A percentile compares a stretch with the other conserved stretches of the same genome.
These are phyloP conservation scores for Enteromius radiatus DNA, from an alignment of 2,797 vertebrate species.

Conservation along the genomic window DNA sequence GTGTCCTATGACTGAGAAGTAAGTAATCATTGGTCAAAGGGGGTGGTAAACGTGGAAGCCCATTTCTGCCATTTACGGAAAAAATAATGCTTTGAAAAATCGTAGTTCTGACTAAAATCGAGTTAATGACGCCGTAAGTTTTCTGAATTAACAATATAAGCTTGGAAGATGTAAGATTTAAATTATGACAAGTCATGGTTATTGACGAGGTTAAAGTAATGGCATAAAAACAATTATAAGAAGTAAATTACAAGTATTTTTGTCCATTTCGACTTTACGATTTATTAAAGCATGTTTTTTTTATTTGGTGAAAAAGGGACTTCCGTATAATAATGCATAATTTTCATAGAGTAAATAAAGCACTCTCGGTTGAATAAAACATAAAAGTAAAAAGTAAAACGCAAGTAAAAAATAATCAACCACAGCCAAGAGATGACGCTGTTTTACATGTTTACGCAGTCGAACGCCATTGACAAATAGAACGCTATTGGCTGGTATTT, in stretches of 20 bases:
- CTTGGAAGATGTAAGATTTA: too few relatives aligned
- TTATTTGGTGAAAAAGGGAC: not conserved
- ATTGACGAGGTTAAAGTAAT: not conserved
- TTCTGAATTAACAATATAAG: too few relatives aligned
- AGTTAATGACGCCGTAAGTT: not conserved
- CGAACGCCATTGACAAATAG: not conserved
- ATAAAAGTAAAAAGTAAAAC: not conserved
- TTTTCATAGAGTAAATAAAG: not conserved
- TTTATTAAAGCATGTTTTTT: not conserved
- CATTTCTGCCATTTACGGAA: not conserved
- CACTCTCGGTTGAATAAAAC: not conserved
- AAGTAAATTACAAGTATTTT: not conserved
- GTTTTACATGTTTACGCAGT: not conserved
- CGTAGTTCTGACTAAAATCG: not conserved
- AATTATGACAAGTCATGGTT: not conserved
- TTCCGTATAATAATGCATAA: not conserved
- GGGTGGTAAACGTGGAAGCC: not conserved
- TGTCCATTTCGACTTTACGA: not conserved
- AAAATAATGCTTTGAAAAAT: not conserved
- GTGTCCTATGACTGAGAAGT: not conserved
- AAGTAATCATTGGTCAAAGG: too few relatives aligned
- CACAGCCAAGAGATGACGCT: conserved; percentile 13
- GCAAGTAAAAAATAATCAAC: not conserved
- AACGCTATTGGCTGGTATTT: not conserved
- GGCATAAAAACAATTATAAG: not conserved